Conservation (phyloP, 2,888 invertebrate genomes). For the Sesia bembeciformis region DNA sequence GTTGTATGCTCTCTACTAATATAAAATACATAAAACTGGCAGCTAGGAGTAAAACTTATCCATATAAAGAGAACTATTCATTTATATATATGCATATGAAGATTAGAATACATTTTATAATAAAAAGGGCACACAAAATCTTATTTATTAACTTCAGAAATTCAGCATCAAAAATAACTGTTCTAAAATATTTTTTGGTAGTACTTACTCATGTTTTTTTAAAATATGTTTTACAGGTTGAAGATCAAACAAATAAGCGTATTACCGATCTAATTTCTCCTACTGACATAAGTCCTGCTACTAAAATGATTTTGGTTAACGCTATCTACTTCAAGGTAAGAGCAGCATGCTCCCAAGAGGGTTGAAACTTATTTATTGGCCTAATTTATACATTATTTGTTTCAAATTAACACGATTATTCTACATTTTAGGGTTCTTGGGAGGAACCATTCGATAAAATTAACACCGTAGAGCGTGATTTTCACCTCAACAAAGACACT, state of each 20-base stretch:
- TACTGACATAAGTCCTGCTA: slow-evolving; percentile 56
- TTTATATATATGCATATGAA: too few relatives aligned
- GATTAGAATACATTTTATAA: too few relatives aligned
- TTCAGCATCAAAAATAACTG: too few relatives aligned
- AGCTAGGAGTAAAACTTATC: too few relatives aligned
- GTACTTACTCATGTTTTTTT: too few relatives aligned
- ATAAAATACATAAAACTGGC: too few relatives aligned
- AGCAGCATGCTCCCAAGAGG: background rate
- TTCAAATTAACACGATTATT: background rate
- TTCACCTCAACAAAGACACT: slow-evolving; percentile 72
- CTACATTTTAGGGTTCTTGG: slow-evolving; percentile 76
- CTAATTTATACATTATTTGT: background rate
- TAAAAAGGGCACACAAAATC: too few relatives aligned
- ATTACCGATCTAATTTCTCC: slow-evolving; percentile 75
- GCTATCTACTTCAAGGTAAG: slow-evolving; percentile 87
- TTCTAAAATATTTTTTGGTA: too few relatives aligned
- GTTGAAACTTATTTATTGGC: background rate
- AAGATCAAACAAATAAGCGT: slow-evolving; percentile 50
- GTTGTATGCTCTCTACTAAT: too few relatives aligned
- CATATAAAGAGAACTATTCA: too few relatives aligned
- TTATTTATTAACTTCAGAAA: too few relatives aligned
- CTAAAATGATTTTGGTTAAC: slow-evolving; percentile 83
- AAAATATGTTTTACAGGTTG: slow-evolving; percentile 34
- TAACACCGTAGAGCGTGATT: slow-evolving; percentile 74
- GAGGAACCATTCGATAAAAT: slow-evolving; percentile 71